Percentiles rank a stretch among this genome's conserved stretches.
Evolutionary conservation across 2,113 vertebrate genomes (phyloP).

Genomic region (Pterocles orientalis): DNA sequence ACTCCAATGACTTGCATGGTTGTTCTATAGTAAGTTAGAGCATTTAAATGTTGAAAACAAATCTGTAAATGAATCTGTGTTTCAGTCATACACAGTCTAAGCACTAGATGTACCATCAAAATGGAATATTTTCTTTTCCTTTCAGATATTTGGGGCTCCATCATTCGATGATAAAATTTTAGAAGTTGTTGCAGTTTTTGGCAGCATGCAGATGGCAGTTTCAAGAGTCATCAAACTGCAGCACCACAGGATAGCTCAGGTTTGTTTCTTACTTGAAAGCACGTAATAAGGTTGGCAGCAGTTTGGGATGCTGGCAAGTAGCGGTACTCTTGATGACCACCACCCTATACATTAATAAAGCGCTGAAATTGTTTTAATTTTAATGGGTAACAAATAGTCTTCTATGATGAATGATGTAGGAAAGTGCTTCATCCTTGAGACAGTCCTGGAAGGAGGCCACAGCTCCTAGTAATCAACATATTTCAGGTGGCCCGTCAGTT

Average conservation of each 20-base stretch:
- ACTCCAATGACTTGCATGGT: neutral
- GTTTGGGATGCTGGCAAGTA: neutral
- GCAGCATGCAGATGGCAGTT: slow-evolving; percentile 99
- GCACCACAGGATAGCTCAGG: slow-evolving; percentile 97
- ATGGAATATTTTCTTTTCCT: neutral
- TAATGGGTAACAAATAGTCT: neutral
- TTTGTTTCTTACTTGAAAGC: slow-evolving; percentile 47
- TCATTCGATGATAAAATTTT: slow-evolving; percentile 98
- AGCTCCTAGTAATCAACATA: neutral
- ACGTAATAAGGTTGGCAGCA: neutral
- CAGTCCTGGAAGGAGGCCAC: slow-evolving; percentile 2
- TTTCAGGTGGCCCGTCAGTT: neutral
- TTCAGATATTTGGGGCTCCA: slow-evolving; percentile 95
- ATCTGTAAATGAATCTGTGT: neutral
- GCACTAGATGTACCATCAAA: neutral
- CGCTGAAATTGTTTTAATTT: neutral
- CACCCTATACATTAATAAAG: neutral
- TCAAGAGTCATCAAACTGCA: slow-evolving; percentile 97
- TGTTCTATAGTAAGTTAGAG: neutral
- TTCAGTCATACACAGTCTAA: neutral
- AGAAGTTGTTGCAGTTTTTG: slow-evolving; percentile 95
- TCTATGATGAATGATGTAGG: neutral
- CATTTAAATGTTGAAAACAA: neutral
- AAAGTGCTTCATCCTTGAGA: neutral
- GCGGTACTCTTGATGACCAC: neutral